Evolutionary conservation across 2,113 vertebrate genomes (phyloP).

Genomic region (Phainopepla nitens): DNA sequence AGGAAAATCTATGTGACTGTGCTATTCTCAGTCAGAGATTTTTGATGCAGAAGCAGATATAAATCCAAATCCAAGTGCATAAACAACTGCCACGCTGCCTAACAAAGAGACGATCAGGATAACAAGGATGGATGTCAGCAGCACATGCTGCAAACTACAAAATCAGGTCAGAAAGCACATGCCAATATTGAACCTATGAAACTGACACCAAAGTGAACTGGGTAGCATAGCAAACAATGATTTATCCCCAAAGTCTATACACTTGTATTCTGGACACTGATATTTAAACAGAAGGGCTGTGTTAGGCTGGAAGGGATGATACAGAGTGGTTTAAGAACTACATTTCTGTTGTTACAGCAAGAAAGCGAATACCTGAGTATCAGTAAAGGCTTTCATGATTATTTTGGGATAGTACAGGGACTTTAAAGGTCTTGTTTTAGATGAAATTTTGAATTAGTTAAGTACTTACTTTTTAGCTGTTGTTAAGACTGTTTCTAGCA

Average conservation of each 20-base stretch:
- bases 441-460: neutral
- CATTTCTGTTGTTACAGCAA: neutral
- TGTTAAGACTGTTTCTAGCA: neutral
- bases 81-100: neutral
- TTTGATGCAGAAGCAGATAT: neutral
- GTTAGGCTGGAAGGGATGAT: neutral
- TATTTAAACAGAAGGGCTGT: neutral
- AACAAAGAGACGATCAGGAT: neutral
- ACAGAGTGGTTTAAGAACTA: neutral
- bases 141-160: neutral
- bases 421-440: neutral
- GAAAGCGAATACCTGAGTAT: neutral
- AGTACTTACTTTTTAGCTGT: neutral
- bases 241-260: neutral
- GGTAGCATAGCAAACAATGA: neutral
- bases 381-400: neutral
- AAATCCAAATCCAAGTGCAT: neutral
- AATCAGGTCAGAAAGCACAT: neutral
- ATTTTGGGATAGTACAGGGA: accelerated
- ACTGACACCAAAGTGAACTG: neutral
- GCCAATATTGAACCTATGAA: neutral
- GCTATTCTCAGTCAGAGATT: neutral
- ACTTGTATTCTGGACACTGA: neutral
- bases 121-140: neutral
- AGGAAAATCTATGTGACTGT: neutral